These are phyloP conservation scores for Alouatta palliata DNA, from an alignment of 2,113 vertebrate species.

Conservation along the genomic window DNA sequence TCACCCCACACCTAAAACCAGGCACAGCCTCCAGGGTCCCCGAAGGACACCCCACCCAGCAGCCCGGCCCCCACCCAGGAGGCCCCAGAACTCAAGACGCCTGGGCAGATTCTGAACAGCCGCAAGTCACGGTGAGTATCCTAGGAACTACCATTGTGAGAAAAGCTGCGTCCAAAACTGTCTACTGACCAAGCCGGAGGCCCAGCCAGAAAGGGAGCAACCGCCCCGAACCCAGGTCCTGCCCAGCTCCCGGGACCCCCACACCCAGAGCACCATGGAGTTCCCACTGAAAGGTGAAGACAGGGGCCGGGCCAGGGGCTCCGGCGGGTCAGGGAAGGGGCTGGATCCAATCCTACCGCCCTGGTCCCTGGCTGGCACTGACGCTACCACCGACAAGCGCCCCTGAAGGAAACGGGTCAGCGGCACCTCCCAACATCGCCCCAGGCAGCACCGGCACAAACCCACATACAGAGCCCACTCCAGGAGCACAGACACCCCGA, in stretches of 20 bases:
- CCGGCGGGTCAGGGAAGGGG: fast-evolving
- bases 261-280: fast-evolving
- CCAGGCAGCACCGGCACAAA: too few relatives aligned
- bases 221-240: fast-evolving
- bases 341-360: too few relatives aligned
- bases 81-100: too few relatives aligned
- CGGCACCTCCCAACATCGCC: too few relatives aligned
- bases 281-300: background rate
- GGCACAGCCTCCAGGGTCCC: background rate
- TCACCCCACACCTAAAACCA: background rate
- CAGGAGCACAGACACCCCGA: fast-evolving
- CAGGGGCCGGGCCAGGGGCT: too few relatives aligned
- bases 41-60: background rate
- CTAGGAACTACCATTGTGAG: fast-evolving
- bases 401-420: too few relatives aligned
- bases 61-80: background rate
- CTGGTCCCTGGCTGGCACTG: fast-evolving
- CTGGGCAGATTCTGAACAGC: background rate
- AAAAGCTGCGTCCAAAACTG: background rate
- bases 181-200: background rate
- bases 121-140: background rate
- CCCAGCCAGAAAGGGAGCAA: background rate
- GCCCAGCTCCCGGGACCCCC: fast-evolving
- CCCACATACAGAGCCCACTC: too few relatives aligned
- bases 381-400: too few relatives aligned